Base-by-base conservation (phyloP, 2,797 vertebrate species). In the Labroides dimidiatus region DNA sequence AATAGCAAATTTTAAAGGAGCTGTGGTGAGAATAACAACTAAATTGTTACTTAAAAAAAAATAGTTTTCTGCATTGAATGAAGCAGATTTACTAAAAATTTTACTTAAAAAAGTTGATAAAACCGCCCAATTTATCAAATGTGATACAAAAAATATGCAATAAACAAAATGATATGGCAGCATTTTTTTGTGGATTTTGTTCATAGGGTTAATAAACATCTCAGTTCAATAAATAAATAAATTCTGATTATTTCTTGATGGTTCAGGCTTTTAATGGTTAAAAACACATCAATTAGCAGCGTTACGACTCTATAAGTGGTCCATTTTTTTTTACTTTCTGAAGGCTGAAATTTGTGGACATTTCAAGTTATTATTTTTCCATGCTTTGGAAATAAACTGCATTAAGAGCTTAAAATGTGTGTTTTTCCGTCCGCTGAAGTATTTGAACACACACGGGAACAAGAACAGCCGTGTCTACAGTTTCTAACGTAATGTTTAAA, bases 401-500 rank as follows among this genome's bases (percentile, higher is more conserved):
- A 49, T 16, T 16, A 24, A 16, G 11, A 39, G 7, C 23, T 24
- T 9, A 33, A 14, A 49, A 16, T 49, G 48, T 49, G 48, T 49
- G 16, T 49, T 24, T 49, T 24, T 24, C 15, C 6, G 24, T 49
- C 14, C 24, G 48, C 41, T 48, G 6, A 7, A 45, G 6, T 19
- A 11, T 64, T 27, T 36, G 20, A 17, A 21, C 16, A 11, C 7
- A 45, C 27, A 43, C 2, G 51, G 15, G 24, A 53, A 16, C 10
- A 20, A 33, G 7, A 44, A 53, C 4, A 20, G 17, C 47, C 4
- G 19, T 33, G 12, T 13, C 41, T 45, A n/a, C 52, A 62, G 23
- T 72, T 41, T 37, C 10, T 8, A 14, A 23, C 59, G 21, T 1
- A 61, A 56, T 70, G 6, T 53, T n/a, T n/a, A n/a, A n/a, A n/a